Base-by-base conservation (phyloP, 2,113 vertebrate species). In the Pao palembangensis region DNA sequence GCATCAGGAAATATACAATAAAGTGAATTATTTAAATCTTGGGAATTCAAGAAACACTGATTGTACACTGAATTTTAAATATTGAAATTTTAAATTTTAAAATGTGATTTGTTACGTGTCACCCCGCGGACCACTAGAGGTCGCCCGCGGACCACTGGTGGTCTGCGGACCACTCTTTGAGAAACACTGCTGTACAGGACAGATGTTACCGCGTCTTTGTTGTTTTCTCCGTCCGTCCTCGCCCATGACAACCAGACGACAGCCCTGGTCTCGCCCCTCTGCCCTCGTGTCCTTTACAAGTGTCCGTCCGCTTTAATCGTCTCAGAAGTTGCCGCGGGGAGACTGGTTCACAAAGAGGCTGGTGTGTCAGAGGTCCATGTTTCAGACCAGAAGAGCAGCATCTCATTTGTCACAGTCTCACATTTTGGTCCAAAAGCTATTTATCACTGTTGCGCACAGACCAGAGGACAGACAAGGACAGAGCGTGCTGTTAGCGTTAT, bases 361-460 rank as follows among this genome's bases (percentile, higher is more conserved):
- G 42, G 55, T 71, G 42, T 64, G 70, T 70, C 5, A 52, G 66
- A 60, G 0, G 48, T 8, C 34, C 19, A 18, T 54, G 59, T 78
- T 73, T 68, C 51, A 57, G 57, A 56, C 61, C 71, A 70, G 59
- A 78, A 62, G 72, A 85, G 80, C 81, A 84, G 80, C 84, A 81
- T 78, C 71, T 55, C 59, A 34, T 81, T 82, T 84, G 83, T 85
- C 71, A 14, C 61, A 41, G 53, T 64, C 58, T 62, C 53, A 55
- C 64, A 67, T 54, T 2, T 55, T 81, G 34, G 74, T 76, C 76
- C 61, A 67, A 71, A 78, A 71, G 52, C 73, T 58, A 81, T 85
- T 84, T 79, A 81, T 82, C 71, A 70, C 67, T 61, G 61, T 28
- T 58, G 28, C 34, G 54, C 15, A 19, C 71, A 60, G 43, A 73